A percentile compares a stretch with the other conserved stretches of the same genome.
Conservation (phyloP, 2,888 invertebrate species). For the Drosophila algonquin region DNA sequence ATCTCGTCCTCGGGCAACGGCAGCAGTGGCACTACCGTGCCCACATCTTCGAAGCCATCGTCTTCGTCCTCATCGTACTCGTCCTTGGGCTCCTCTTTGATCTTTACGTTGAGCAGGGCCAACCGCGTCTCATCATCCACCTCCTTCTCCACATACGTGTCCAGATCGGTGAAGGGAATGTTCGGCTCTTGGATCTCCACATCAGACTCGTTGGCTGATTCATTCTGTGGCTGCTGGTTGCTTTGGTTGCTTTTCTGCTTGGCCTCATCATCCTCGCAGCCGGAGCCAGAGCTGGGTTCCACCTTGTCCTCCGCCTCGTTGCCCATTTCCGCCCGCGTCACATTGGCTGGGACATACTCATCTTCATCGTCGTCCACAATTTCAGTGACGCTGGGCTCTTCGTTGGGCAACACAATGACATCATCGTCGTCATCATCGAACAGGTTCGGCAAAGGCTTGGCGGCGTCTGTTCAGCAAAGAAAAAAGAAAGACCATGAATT, state of each 20-base stretch:
- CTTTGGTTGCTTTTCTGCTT: constrained; percentile 16
- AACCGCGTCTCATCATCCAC: constrained; percentile 66
- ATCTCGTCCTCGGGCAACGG: constrained; percentile 81
- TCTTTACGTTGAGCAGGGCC: constrained; percentile 85
- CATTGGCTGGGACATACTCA: constrained; percentile 75
- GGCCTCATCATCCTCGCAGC: constrained; percentile 10
- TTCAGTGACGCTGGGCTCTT: constrained; percentile 87
- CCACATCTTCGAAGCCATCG: constrained; percentile 84
- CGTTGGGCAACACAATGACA: constrained; percentile 88
- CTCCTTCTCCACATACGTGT: constrained; percentile 82
- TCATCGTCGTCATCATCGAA: constrained; percentile 87
- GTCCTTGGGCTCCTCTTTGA: constrained; percentile 90
- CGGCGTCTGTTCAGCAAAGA: not conserved
- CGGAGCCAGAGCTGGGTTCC: constrained; percentile 4
- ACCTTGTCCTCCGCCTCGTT: constrained; percentile 22
- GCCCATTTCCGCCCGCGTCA: constrained; percentile 46
- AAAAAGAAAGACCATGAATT: too few species aligned
- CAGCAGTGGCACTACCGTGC: constrained; percentile 78
- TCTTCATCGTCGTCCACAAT: constrained; percentile 85
- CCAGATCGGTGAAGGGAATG: constrained; percentile 84
- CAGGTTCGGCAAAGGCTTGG: constrained; percentile 25
- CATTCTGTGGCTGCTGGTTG: constrained; percentile 33
- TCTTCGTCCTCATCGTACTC: constrained; percentile 85
- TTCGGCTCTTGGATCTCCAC: constrained; percentile 84
- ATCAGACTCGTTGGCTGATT: constrained; percentile 81